These are phyloP conservation scores for Tonatia bakeri DNA, from an alignment of 2,113 vertebrate species.

Conservation along the genomic window DNA sequence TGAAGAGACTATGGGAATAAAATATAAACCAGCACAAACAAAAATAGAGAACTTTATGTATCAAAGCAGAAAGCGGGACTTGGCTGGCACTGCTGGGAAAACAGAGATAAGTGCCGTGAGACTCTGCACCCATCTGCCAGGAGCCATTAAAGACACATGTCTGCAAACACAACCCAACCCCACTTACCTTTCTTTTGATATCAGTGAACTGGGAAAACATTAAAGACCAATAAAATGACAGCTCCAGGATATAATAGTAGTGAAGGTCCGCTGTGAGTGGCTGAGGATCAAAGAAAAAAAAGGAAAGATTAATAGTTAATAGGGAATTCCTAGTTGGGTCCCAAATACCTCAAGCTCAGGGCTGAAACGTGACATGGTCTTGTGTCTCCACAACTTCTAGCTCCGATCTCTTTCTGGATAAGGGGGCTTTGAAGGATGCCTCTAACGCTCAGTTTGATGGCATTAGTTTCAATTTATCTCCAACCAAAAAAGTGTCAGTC, in stretches of 20 bases:
- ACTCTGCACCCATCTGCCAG: background rate
- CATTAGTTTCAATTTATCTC: conserved; percentile 11
- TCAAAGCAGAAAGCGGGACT: background rate
- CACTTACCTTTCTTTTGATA: conserved; percentile 98
- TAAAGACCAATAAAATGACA: conserved; percentile 97
- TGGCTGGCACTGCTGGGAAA: background rate
- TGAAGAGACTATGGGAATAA: background rate
- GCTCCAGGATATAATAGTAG: conserved; percentile 96
- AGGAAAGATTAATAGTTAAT: conserved; percentile 64
- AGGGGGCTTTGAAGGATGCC: background rate
- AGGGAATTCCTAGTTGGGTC: conserved; percentile 30
- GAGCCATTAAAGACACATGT: background rate
- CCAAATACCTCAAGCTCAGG: conserved; percentile 29
- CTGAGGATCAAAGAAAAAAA: conserved; percentile 80
- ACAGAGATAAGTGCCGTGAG: background rate
- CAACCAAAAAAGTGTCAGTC: background rate
- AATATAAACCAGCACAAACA: background rate
- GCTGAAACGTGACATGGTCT: background rate
- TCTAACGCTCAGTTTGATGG: background rate
- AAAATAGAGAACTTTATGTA: background rate
- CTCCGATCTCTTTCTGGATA: background rate
- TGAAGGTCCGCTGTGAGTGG: conserved; percentile 94
- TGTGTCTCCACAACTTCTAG: background rate
- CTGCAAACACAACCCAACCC: background rate
- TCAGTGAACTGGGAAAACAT: conserved; percentile 98